These are phyloP conservation scores for Tetragonisca angustula DNA, from an alignment of 2,888 invertebrate genomes.

Conservation along the genomic window DNA sequence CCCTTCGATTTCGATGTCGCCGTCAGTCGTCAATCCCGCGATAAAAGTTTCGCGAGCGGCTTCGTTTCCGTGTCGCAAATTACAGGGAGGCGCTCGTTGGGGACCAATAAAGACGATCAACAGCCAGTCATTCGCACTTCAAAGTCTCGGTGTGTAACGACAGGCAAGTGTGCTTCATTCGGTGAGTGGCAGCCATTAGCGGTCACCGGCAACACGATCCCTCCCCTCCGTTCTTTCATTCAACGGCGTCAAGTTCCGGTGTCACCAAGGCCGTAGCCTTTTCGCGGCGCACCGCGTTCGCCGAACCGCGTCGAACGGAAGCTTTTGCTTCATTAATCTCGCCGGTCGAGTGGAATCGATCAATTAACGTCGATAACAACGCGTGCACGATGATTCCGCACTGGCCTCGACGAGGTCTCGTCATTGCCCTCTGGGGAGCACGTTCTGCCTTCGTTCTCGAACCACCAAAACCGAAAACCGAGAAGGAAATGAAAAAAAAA, in stretches of 20 bases:
- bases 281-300: conserved; percentile 14
- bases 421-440: neutral
- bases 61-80: neutral
- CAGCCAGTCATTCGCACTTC: neutral
- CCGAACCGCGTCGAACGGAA: conserved; percentile 20
- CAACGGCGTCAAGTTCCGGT: conserved; percentile 11
- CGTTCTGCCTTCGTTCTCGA: neutral
- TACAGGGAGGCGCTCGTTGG: neutral
- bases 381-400: conserved; percentile 45
- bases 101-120: neutral
- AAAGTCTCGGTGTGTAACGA: conserved; percentile 3
- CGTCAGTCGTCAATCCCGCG: neutral
- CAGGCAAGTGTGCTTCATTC: conserved; percentile 12
- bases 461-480: no score
- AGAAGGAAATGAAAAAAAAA: neutral
- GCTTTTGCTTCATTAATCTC: conserved; percentile 54
- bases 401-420: neutral
- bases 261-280: conserved; percentile 6
- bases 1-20: neutral
- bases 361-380: conserved; percentile 59
- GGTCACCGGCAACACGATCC: conserved; percentile 12
- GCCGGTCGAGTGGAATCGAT: conserved; percentile 34
- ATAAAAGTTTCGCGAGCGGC: neutral
- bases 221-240: conserved; percentile 25
- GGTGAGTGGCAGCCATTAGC: conserved; percentile 29